phyloP scores from a whole-genome alignment of 92 coral and sea anemone genomes.

The Zoanthus gigantus region DNA sequence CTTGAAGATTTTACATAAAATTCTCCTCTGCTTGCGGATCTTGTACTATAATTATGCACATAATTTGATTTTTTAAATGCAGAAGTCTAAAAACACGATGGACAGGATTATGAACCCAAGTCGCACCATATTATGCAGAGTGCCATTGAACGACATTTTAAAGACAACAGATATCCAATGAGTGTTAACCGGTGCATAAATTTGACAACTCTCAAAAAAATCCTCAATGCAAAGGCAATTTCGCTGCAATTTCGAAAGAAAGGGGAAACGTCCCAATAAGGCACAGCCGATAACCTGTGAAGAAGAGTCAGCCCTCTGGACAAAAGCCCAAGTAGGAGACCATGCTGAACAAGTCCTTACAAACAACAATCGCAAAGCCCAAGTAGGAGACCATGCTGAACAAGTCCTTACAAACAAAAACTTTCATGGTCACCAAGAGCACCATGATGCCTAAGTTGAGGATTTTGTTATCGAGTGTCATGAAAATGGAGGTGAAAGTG shows the following conservation, averaged over 20 bases:
- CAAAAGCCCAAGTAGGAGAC: not conserved
- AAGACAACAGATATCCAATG: constrained; percentile 42
- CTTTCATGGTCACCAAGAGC: not conserved
- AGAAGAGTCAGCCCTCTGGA: constrained; percentile 3
- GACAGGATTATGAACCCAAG: constrained; percentile 49
- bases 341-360: not conserved
- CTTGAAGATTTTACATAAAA: too few relatives aligned
- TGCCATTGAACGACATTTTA: constrained; percentile 46
- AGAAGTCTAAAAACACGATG: constrained; percentile 52
- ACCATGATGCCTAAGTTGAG: not conserved
- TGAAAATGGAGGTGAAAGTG: constrained; percentile 34
- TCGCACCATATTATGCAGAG: constrained; percentile 61
- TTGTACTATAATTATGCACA: too few relatives aligned
- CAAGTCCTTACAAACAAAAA: not conserved
- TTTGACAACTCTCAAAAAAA: constrained; percentile 40
- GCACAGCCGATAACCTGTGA: not conserved
- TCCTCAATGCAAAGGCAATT: not conserved
- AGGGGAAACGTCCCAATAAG: not conserved
- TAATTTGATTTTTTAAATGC: not conserved
- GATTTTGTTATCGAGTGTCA: constrained; percentile 12
- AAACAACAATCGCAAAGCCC: not conserved
- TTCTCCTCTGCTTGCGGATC: too few relatives aligned
- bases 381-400: not conserved
- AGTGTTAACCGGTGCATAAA: constrained; percentile 41
- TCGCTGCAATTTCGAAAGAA: not conserved